Evolutionary conservation across 1,140 invertebrate genomes (phyloP), one percentile per base, ranked within the genome.

Genomic region (Pinna nobilis): DNA sequence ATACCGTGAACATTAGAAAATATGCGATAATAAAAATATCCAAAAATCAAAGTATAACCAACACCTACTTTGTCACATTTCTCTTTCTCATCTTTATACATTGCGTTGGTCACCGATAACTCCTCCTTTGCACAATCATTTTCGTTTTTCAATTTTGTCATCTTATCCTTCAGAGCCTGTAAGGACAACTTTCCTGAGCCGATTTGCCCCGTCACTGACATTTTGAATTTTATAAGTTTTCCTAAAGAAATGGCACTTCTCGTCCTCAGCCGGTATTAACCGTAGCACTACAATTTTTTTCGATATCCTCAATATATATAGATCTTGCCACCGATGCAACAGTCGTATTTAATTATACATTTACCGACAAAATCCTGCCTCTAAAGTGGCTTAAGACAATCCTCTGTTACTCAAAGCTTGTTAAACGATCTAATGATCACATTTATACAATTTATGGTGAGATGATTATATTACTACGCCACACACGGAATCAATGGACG

Each of bases 81-180:
- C 88, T 93, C 94, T 88, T 97, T 95, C 89, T 97, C 95, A 88
- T 94, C 95, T 89, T 97, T 95, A 18, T 75, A 64, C 15, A 80
- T 23, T 57, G 35, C 44, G 20, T 23, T 51, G 63, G 64, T 76
- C 75, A 57, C 65, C 23, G 66, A 68, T 28, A 61, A 37, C 18
- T 76, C 39, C 28, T 76, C 68, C 53, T 55, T 66, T 57, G 71
- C 35, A 90, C 95, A 94, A 89, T 98, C 97, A 93, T 97, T 95
- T 92, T 99, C 97, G 89, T 98, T 96, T 91, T 98, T 98, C 75
- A 97, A 96, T 89, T 97, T 95, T 82, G 95, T 93, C 97, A 99
- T 99, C 93, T 99, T 99, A 93, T 98, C 98, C 93, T 99, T 99
- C 79, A 99, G 92, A 82, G 97, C 73, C 49, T 82, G 79, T 30